Conservation (phyloP, 2,888 invertebrate genomes). For the Steromphala cineraria region DNA sequence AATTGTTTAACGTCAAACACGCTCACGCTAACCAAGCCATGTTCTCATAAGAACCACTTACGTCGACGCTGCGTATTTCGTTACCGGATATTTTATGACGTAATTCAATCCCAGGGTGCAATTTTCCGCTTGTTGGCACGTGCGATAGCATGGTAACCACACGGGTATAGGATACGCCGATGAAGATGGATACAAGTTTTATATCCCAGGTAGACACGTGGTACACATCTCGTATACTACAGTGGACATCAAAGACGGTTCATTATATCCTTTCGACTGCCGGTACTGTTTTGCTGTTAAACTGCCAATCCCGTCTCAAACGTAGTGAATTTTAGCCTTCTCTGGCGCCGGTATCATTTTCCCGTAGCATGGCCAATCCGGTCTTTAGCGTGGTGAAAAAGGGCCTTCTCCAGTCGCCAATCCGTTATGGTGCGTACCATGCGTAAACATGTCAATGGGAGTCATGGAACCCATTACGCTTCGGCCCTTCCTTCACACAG, state of each 20-base stretch:
- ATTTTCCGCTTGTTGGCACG: constrained; percentile 19
- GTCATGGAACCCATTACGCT: too few relatives aligned
- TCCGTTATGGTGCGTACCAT: too few relatives aligned
- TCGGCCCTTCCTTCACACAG: too few relatives aligned
- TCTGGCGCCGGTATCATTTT: too few relatives aligned
- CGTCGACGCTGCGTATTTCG: not conserved
- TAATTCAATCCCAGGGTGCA: constrained; percentile 4
- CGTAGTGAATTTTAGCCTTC: too few relatives aligned
- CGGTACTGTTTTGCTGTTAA: too few relatives aligned
- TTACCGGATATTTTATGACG: constrained; percentile 11
- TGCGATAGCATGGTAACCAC: constrained; percentile 6
- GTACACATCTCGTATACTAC: not conserved
- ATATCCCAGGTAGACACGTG: not conserved
- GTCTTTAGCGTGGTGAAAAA: too few relatives aligned
- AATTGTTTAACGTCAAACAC: not conserved
- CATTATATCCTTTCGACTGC: too few relatives aligned
- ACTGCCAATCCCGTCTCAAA: too few relatives aligned
- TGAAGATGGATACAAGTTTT: constrained; percentile 3
- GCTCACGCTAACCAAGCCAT: not conserved
- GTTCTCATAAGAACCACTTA: not conserved
- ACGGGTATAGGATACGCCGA: constrained; percentile 1
- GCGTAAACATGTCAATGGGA: too few relatives aligned
- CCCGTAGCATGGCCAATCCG: too few relatives aligned
- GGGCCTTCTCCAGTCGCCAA: too few relatives aligned
- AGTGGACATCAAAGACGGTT: not conserved